A percentile compares a stretch with the other conserved stretches of the same genome.
Evolutionary conservation across 2,797 vertebrate genomes (phyloP).

Genomic region (Notamacropus eugenii): DNA sequence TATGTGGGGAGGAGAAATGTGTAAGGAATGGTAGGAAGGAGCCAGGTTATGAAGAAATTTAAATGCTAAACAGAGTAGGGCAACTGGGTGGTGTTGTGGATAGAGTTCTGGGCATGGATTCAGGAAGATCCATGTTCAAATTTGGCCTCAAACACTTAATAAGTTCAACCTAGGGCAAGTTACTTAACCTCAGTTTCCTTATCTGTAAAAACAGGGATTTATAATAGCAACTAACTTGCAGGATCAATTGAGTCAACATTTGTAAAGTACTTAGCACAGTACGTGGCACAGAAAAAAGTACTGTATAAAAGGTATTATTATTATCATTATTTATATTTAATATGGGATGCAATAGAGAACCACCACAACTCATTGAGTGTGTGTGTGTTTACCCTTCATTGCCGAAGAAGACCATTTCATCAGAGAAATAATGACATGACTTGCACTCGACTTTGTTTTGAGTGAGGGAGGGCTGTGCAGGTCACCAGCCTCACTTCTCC

Average conservation of each 20-base stretch:
- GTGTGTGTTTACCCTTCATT: too few relatives aligned
- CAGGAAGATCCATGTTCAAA: not conserved
- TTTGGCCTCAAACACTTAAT: not conserved
- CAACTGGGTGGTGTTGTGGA: not conserved
- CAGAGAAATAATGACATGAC: too few relatives aligned
- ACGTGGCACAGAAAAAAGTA: not conserved
- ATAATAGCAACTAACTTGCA: not conserved
- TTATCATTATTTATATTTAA: not conserved
- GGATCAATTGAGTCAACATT: not conserved
- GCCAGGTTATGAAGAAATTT: not conserved
- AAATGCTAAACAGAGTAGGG: not conserved
- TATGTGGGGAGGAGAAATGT: not conserved
- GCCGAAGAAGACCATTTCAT: too few relatives aligned
- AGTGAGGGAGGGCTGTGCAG: too few relatives aligned
- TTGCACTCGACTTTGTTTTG: too few relatives aligned
- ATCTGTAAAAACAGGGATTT: not conserved
- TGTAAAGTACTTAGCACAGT: not conserved
- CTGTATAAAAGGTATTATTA: not conserved
- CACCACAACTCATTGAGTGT: not conserved
- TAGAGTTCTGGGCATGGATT: not conserved
- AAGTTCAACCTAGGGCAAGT: not conserved
- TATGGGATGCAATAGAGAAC: not conserved
- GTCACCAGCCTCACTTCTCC: too few relatives aligned
- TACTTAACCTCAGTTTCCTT: not conserved
- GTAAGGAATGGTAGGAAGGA: not conserved